These are phyloP conservation scores for Nibea coibor DNA, from an alignment of 2,113 vertebrate species.

Conservation along the genomic window DNA sequence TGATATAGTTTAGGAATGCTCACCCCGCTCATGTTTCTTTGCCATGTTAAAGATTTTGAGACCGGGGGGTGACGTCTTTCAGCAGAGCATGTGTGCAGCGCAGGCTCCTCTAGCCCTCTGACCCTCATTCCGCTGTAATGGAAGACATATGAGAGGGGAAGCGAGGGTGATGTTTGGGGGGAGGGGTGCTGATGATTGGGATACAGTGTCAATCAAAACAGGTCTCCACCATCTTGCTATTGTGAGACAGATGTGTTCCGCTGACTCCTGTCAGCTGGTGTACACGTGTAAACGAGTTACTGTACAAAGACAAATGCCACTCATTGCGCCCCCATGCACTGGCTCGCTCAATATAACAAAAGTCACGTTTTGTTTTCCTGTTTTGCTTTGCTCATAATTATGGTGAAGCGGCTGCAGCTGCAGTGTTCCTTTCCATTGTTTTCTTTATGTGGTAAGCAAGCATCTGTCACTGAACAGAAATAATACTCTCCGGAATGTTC, in stretches of 20 bases:
- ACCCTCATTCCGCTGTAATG: slow-evolving; percentile 80
- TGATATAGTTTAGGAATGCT: slow-evolving; percentile 48
- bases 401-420: slow-evolving; percentile 39
- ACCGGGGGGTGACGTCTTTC: slow-evolving; percentile 69
- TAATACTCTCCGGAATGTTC: slow-evolving; percentile 56
- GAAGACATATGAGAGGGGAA: slow-evolving; percentile 81
- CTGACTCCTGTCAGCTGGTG: slow-evolving; percentile 12
- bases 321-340: slow-evolving; percentile 54
- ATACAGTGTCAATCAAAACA: slow-evolving; percentile 53
- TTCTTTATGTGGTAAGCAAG: slow-evolving; percentile 51
- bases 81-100: slow-evolving; percentile 53
- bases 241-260: slow-evolving; percentile 8
- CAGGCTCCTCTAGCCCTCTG: slow-evolving; percentile 64
- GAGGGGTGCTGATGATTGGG: slow-evolving; percentile 27
- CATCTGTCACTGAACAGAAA: slow-evolving; percentile 57
- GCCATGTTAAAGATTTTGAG: slow-evolving; percentile 54
- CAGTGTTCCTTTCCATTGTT: slow-evolving; percentile 53
- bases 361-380: slow-evolving; percentile 44
- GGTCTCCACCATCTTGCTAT: slow-evolving; percentile 13
- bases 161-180: slow-evolving; percentile 40
- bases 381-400: slow-evolving; percentile 39
- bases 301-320: slow-evolving; percentile 53
- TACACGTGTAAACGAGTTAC: slow-evolving; percentile 29
- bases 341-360: slow-evolving; percentile 35
- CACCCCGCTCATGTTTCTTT: slow-evolving; percentile 57